These are phyloP conservation scores for Euwallacea fornicatus DNA, from an alignment of 1,140 invertebrate species.

Conservation along the genomic window DNA sequence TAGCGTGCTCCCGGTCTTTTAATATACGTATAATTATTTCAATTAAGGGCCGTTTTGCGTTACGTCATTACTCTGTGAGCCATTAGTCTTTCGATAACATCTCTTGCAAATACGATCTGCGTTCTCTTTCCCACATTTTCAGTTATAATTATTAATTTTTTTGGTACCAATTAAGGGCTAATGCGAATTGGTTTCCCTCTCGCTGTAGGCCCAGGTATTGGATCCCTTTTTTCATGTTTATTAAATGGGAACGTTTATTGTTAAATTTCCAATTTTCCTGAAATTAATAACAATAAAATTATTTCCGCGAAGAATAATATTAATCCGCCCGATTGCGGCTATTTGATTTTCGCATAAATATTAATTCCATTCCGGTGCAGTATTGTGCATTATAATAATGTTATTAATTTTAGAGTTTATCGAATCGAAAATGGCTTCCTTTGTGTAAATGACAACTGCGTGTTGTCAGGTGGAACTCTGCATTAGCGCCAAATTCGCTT, in stretches of 20 bases:
- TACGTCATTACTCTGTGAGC: conserved; percentile 38
- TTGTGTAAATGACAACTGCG: conserved; percentile 4
- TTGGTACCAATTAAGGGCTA: too few relatives aligned
- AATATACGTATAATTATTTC: conserved; percentile 36
- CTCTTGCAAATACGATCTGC: background rate
- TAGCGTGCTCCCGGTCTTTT: conserved; percentile 7
- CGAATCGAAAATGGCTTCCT: conserved; percentile 7
- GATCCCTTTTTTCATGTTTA: too few relatives aligned
- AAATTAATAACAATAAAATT: conserved; percentile 9
- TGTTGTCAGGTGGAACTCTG: background rate
- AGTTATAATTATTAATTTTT: too few relatives aligned
- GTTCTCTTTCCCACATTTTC: too few relatives aligned
- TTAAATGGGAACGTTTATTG: too few relatives aligned
- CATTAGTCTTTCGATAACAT: conserved; percentile 20
- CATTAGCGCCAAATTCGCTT: conserved; percentile 1
- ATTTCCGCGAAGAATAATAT: background rate
- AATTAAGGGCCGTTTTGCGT: conserved; percentile 35
- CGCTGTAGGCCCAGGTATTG: too few relatives aligned
- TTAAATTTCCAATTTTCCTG: background rate
- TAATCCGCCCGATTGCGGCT: conserved; percentile 1
- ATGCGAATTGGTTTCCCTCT: too few relatives aligned
- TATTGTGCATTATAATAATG: conserved; percentile 11
- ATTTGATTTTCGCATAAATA: conserved; percentile 7
- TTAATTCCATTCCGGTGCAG: conserved; percentile 7
- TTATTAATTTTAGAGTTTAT: conserved; percentile 11